Conservation (phyloP, 2,888 invertebrate genomes). For the Ommatoiulus sabulosus region DNA sequence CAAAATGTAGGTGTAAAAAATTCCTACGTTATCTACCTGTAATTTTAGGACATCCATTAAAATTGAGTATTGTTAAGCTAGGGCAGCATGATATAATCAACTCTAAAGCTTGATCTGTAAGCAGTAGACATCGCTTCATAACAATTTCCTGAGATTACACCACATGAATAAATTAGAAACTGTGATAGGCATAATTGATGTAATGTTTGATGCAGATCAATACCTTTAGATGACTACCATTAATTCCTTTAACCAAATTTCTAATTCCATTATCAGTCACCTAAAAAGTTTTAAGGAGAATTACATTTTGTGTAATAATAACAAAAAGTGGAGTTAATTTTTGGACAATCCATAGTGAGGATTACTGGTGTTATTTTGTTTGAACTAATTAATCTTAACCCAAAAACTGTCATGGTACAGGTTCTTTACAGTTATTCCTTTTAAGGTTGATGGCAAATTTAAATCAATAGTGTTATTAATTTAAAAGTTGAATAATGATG, state of each 20-base stretch:
- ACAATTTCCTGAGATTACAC: background rate
- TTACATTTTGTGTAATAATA: too few relatives aligned
- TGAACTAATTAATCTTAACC: too few relatives aligned
- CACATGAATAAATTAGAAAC: background rate
- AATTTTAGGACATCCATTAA: background rate
- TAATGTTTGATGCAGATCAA: background rate
- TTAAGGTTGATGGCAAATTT: too few relatives aligned
- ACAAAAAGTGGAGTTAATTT: too few relatives aligned
- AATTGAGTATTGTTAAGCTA: background rate
- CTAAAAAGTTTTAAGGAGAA: background rate
- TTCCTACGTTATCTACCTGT: too few relatives aligned
- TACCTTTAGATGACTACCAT: conserved; percentile 22
- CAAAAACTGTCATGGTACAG: too few relatives aligned
- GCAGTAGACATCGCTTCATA: background rate
- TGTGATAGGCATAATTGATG: background rate
- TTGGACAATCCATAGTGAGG: too few relatives aligned
- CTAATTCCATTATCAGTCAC: background rate
- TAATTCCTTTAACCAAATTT: conserved; percentile 2
- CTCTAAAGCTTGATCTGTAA: background rate
- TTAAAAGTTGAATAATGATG: background rate
- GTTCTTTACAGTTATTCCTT: too few relatives aligned
- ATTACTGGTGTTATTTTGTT: too few relatives aligned
- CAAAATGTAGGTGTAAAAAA: too few relatives aligned
- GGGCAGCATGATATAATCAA: background rate
- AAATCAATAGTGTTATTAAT: too few relatives aligned